Evolutionary conservation across 2,888 invertebrate genomes (phyloP).

Genomic region (Panopea generosa): DNA sequence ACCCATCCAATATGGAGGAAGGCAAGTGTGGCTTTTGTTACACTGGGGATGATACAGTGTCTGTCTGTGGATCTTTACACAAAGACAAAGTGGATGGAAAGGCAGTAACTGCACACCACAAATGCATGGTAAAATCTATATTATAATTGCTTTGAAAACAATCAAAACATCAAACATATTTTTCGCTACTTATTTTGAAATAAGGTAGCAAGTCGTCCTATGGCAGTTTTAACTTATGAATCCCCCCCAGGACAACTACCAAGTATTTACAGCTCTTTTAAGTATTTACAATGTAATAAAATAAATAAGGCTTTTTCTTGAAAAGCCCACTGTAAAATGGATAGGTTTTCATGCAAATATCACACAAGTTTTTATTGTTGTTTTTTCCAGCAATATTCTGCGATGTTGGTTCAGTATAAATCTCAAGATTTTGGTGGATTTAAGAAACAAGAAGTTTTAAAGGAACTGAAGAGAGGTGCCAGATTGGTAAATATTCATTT

Average conservation of each 20-base stretch:
- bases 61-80: conserved; percentile 47
- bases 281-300: too few relatives aligned
- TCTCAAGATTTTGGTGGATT: conserved; percentile 78
- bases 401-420: conserved; percentile 76
- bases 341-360: too few relatives aligned
- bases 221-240: too few relatives aligned
- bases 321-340: too few relatives aligned
- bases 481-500: conserved; percentile 87
- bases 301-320: too few relatives aligned
- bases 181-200: too few relatives aligned
- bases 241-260: too few relatives aligned
- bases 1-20: conserved; percentile 9
- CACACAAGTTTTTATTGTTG: too few relatives aligned
- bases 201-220: too few relatives aligned
- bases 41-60: conserved; percentile 39
- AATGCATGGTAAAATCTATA: conserved; percentile 46
- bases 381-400: conserved; percentile 81
- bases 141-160: background rate
- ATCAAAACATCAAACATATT: too few relatives aligned
- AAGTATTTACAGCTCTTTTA: too few relatives aligned
- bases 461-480: conserved; percentile 89
- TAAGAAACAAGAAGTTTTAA: conserved; percentile 72
- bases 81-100: conserved; percentile 40
- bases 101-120: conserved; percentile 45
- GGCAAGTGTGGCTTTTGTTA: conserved; percentile 54